Evolutionary conservation across 37 sponge, comb jelly and placozoan species (phyloP).

Genomic region (Cliona cf. orientalis): DNA sequence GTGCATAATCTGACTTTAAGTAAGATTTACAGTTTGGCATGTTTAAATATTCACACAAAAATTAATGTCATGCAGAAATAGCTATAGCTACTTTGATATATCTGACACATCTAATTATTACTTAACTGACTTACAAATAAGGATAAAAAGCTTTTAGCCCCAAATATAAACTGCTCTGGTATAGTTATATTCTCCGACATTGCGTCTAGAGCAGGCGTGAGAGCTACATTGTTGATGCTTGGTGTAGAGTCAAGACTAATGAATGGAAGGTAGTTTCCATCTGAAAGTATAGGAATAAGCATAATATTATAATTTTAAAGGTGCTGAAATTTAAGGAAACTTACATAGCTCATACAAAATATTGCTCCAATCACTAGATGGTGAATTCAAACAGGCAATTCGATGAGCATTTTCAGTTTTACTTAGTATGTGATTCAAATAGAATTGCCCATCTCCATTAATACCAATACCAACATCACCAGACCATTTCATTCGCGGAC

Average conservation of each 20-base stretch:
- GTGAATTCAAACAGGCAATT: constrained; percentile 14
- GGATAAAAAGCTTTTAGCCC: neutral
- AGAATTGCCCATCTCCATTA: constrained; percentile 14
- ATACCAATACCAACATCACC: neutral
- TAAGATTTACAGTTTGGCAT: too few relatives aligned
- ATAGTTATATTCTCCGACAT: neutral
- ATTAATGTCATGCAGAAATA: too few relatives aligned
- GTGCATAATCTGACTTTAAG: too few relatives aligned
- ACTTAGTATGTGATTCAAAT: constrained; percentile 3
- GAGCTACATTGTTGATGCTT: neutral
- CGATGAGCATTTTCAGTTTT: neutral
- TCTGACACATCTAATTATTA: too few relatives aligned
- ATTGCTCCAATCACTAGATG: constrained; percentile 15
- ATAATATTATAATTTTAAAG: neutral
- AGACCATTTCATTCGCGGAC: constrained; percentile 24
- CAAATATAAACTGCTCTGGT: neutral
- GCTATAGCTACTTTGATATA: too few relatives aligned
- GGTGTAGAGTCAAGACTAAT: neutral
- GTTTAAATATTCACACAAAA: too few relatives aligned
- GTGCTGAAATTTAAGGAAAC: neutral
- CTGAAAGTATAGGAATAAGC: neutral
- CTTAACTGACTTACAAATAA: constrained; percentile 15
- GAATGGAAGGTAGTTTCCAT: constrained; percentile 1
- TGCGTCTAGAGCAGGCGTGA: constrained; percentile 5
- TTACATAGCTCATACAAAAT: constrained; percentile 10